phyloP scores from a whole-genome alignment of 2,113 vertebrate genomes.

The Arvicanthis niloticus region DNA sequence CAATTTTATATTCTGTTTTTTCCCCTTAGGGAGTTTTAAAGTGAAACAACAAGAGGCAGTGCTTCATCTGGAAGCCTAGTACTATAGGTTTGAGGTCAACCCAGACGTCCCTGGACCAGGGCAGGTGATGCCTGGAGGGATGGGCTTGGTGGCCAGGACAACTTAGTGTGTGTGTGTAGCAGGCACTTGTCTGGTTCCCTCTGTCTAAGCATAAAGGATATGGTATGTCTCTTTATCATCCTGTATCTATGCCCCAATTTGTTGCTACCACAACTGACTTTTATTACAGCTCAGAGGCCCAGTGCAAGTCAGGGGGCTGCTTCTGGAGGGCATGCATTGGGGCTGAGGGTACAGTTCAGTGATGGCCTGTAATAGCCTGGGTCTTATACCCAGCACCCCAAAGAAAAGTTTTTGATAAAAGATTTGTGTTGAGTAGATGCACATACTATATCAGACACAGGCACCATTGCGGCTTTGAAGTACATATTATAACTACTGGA shows the following conservation, averaged over 20 bases:
- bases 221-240: fast-evolving
- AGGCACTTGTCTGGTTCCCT: not conserved
- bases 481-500: not conserved
- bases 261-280: not conserved
- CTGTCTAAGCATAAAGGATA: not conserved
- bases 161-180: not conserved
- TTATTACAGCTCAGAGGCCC: not conserved
- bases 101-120: not conserved
- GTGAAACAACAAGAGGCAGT: fast-evolving
- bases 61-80: fast-evolving
- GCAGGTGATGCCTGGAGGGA: too few relatives aligned
- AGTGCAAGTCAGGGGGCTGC: not conserved
- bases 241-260: not conserved
- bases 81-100: not conserved
- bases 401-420: not conserved
- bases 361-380: not conserved
- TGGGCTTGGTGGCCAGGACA: not conserved
- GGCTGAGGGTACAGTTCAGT: not conserved
- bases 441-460: not conserved
- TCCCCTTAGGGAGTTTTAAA: not conserved
- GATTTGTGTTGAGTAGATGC: too few relatives aligned
- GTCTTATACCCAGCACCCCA: not conserved
- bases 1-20: not conserved
- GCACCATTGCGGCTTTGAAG: not conserved
- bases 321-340: not conserved